Base-by-base conservation (phyloP, 2,888 invertebrate species). In the Eupithecia pulchellata region DNA sequence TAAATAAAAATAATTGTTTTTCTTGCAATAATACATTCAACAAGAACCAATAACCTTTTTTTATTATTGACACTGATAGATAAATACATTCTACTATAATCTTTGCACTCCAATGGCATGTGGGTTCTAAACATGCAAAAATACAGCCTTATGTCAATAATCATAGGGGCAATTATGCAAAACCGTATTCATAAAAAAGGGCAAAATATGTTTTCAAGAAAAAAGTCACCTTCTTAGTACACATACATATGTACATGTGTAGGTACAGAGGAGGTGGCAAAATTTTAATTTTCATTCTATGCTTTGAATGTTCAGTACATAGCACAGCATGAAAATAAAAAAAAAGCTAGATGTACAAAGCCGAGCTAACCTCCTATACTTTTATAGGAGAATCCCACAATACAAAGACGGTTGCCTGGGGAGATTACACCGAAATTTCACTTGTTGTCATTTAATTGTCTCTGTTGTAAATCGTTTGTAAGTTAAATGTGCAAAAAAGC, bases 1-100 rank as follows among this genome's bases (percentile, higher is more conserved):
- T 81, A 81, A 81, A 84, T 85, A 66, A 73, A 73, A 74, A 73
- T 75, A 72, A 76, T 76, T 77, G 74, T 68, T 78, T 66, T 73
- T 77, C 76, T 63, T 61, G 71, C 71, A 62, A 66, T 20, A 47
- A 20, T 47, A 47, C 20, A 20, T 47, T 47, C n/a, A 20, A 47
- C 11, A 47, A 69, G 67, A 75, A 58, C 66, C 57, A 2, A n/a
- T 29, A 68, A 72, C 30, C 63, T 6, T 61, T 34, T 34, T 61
- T 5, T 32, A 61, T 20, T 32, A 20, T 34, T 34, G 61, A 11
- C n/a, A 30, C 29, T 58, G 17, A 60, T 34, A 61, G 20, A 14
- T 61, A 61, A 32, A 32, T 34, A 34, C 61, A n/a, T 25, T 34
- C 32, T 25, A 8, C 34, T 61, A 34, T 25, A 32, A 65, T 64